phyloP scores from a whole-genome alignment of 2,888 invertebrate species.

The Caenorhabditis angaria region DNA sequence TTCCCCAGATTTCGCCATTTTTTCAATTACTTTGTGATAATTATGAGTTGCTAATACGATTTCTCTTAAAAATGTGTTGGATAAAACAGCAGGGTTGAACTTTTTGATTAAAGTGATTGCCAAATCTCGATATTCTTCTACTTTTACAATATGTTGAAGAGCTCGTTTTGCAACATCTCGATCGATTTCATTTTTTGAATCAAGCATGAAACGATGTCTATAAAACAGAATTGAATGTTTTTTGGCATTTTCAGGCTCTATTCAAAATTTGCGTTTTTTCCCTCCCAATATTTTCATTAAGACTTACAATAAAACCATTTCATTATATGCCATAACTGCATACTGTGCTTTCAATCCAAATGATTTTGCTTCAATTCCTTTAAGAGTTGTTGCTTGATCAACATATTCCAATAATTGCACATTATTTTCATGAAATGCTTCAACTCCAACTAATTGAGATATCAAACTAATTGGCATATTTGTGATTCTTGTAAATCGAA shows the following conservation, averaged over 20 bases:
- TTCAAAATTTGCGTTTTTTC: too few relatives aligned
- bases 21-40: conserved; percentile 74
- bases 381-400: conserved; percentile 76
- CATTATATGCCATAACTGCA: conserved; percentile 82
- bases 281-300: not conserved
- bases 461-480: conserved; percentile 14
- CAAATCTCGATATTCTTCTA: conserved; percentile 68
- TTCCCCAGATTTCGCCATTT: conserved; percentile 68
- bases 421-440: conserved; percentile 92
- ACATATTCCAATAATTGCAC: conserved; percentile 79
- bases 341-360: conserved; percentile 79
- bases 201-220: not conserved
- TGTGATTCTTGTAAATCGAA: conserved; percentile 29
- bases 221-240: conserved; percentile 17
- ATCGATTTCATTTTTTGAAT: conserved; percentile 23
- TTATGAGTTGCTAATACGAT: conserved; percentile 74
- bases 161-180: conserved; percentile 39
- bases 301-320: conserved; percentile 83
- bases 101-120: conserved; percentile 45
- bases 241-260: conserved; percentile 32
- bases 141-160: conserved; percentile 55
- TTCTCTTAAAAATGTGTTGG: conserved; percentile 75
- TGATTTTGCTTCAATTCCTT: conserved; percentile 75
- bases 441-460: conserved; percentile 82
- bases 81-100: conserved; percentile 81